These are phyloP conservation scores for Rhamnusium bicolor DNA, from an alignment of 2,888 invertebrate species.

Conservation along the genomic window DNA sequence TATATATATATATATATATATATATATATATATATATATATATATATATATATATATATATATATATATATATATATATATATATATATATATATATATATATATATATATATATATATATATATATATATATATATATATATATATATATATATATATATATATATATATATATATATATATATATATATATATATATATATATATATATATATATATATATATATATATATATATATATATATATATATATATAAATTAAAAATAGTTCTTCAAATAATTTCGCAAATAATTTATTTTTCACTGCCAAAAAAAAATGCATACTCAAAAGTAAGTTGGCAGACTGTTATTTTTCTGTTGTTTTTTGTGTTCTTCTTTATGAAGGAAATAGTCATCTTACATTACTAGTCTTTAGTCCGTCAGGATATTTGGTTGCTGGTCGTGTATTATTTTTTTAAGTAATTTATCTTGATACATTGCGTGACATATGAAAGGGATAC, in stretches of 20 bases:
- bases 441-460: constrained; percentile 55
- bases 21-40: no score
- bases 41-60: no score
- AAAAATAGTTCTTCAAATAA: constrained; percentile 19
- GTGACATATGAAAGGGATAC: neutral
- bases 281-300: constrained; percentile 24
- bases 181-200: no score
- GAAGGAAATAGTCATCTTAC: constrained; percentile 60
- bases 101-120: no score
- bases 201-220: no score
- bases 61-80: no score
- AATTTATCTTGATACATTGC: constrained; percentile 3
- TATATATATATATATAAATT: neutral
- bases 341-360: constrained; percentile 52
- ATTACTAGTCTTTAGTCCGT: constrained; percentile 66
- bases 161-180: no score
- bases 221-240: no score
- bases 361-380: constrained; percentile 56
- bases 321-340: constrained; percentile 38
- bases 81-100: no score
- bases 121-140: no score
- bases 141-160: no score
- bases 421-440: constrained; percentile 59
- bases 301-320: constrained; percentile 35
- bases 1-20: no score